Conservation (phyloP, 2,888 invertebrate species). For the Hirtodrosophila histrioides region DNA sequence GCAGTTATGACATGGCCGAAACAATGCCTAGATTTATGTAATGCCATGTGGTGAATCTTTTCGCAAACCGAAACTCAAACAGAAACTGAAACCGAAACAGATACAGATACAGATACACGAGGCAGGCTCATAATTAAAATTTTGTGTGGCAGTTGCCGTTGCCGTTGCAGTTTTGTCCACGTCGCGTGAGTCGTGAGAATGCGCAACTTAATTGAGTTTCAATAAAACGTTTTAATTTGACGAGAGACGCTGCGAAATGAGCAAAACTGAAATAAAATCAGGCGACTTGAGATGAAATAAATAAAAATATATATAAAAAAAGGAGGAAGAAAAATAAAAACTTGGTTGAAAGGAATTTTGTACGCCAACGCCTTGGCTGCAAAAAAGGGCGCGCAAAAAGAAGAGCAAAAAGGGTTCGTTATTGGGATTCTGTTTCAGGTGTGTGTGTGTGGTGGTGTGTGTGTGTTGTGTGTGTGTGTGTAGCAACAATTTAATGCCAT, state of each 20-base stretch:
- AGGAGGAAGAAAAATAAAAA: background rate
- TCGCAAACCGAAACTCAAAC: background rate
- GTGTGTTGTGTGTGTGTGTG: constrained; percentile 14
- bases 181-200: constrained; percentile 66
- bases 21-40: constrained; percentile 70
- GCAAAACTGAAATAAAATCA: constrained; percentile 53
- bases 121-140: constrained; percentile 45
- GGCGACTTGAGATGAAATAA: constrained; percentile 25
- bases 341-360: constrained; percentile 67
- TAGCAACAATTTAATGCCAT: constrained; percentile 55
- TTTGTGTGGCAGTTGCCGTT: constrained; percentile 21
- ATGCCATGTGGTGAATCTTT: constrained; percentile 28
- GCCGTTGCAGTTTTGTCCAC: constrained; percentile 8
- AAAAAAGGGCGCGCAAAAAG: constrained; percentile 63
- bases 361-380: constrained; percentile 71
- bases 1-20: constrained; percentile 27
- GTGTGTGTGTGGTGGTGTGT: background rate
- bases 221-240: constrained; percentile 76
- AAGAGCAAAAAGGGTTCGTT: constrained; percentile 45
- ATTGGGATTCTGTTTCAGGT: constrained; percentile 32
- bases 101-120: no score
- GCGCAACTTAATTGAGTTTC: constrained; percentile 74
- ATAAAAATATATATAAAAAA: background rate
- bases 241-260: constrained; percentile 24
- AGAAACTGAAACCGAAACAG: no score